Conservation (phyloP, 2,113 vertebrate species). For the Etheostoma cragini region DNA sequence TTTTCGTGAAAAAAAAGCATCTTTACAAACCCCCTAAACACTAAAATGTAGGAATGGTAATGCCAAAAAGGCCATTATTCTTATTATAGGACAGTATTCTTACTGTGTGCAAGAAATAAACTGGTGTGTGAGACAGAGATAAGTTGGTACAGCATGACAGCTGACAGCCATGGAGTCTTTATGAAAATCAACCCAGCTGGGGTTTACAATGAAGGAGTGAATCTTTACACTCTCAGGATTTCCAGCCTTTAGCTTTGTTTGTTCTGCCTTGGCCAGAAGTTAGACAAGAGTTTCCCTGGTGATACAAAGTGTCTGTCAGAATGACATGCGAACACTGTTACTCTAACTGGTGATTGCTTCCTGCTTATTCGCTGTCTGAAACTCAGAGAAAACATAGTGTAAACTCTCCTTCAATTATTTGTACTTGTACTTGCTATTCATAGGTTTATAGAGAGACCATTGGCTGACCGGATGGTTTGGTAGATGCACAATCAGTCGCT, state of each 20-base stretch:
- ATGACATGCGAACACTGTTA: conserved; percentile 30
- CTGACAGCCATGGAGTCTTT: conserved; percentile 23
- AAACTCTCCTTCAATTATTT: conserved; percentile 21
- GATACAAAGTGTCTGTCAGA: conserved; percentile 34
- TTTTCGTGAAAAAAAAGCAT: neutral
- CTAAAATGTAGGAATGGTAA: neutral
- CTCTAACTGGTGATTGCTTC: conserved; percentile 29
- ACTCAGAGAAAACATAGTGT: neutral
- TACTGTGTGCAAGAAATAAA: neutral
- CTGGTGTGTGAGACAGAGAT: neutral
- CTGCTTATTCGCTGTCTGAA: conserved; percentile 8
- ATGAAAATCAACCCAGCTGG: conserved; percentile 42
- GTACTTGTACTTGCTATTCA: conserved; percentile 58
- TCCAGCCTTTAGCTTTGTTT: conserved; percentile 49
- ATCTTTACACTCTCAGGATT: conserved; percentile 22
- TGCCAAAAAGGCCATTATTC: neutral
- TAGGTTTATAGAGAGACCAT: conserved; percentile 32
- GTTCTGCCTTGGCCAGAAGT: conserved; percentile 23
- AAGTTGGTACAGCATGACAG: too few species aligned
- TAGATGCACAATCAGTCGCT: conserved; percentile 36
- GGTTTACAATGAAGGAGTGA: neutral
- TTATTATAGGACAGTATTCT: neutral
- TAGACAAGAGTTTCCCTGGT: conserved; percentile 41
- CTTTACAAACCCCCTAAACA: neutral
- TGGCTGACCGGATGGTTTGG: conserved; percentile 46